Percentiles rank a stretch among this genome's conserved stretches.
phyloP scores from a whole-genome alignment of 2,888 invertebrate species.

The Caenorhabditis imperialis region DNA sequence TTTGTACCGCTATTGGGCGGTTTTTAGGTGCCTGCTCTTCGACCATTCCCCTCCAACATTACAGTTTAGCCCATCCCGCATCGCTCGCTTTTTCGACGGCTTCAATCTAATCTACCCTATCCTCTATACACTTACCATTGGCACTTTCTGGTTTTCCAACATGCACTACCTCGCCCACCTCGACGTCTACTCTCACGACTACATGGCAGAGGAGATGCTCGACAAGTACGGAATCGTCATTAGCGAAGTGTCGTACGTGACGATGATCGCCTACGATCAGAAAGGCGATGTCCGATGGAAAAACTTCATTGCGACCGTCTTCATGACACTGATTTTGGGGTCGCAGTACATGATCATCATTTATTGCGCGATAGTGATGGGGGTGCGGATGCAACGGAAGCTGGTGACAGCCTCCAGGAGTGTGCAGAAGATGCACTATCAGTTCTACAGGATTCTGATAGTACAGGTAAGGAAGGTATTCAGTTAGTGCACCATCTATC shows the following conservation, averaged over 20 bases:
- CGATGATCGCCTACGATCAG: neutral
- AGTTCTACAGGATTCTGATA: neutral
- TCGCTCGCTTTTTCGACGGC: conserved; percentile 2
- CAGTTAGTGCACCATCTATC: too few species aligned
- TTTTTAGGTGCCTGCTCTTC: neutral
- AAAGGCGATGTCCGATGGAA: neutral
- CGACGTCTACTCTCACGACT: neutral
- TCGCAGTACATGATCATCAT: conserved; percentile 1
- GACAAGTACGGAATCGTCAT: neutral
- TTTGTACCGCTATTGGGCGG: conserved; percentile 3
- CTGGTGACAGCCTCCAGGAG: neutral
- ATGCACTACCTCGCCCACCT: neutral
- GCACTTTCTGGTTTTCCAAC: neutral
- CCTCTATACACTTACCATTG: neutral
- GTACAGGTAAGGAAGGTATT: neutral
- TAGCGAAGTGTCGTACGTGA: neutral
- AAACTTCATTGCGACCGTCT: neutral
- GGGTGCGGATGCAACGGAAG: conserved; percentile 1
- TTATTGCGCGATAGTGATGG: conserved; percentile 1
- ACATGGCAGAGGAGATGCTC: neutral
- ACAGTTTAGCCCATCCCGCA: neutral
- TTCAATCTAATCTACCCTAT: neutral
- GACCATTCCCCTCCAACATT: neutral
- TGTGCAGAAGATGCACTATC: neutral
- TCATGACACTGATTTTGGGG: neutral